Base-by-base conservation (phyloP, 2,888 invertebrate species). In the Rhingia rostrata region DNA sequence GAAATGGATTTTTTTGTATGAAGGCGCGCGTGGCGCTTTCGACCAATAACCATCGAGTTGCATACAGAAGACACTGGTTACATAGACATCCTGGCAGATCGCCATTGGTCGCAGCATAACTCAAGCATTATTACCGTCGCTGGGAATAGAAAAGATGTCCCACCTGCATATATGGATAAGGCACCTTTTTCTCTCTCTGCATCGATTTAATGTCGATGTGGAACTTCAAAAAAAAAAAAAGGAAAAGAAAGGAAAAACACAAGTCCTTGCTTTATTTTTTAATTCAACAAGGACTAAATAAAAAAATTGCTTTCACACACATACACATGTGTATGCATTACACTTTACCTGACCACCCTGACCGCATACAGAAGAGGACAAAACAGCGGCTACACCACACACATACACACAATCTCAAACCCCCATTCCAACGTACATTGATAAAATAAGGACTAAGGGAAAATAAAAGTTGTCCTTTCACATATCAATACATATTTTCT, bases 31-130 rank as follows among this genome's bases (percentile, higher is more conserved):
- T 84, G 37, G 74, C 69, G 54, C 66, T 81, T 74, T 86, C 84
- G 86, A 87, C 87, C 87, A 87, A 87, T 87, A 87, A 86, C 86
- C 87, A 80, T 87, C 87, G 86, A 87, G 84, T 78, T 86, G 86
- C 86, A 87, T 86, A 87, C 86, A 86, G 86, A 86, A 87, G 87
- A 86, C 84, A 86, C 75, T 82, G 82, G 77, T 86, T 87, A 86
- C 87, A 87, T 87, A 86, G 86, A 83, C 86, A 86, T 86, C 83
- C 80, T 86, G 83, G 86, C 81, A 84, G 87, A 84, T 87, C 86
- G 87, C 87, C 85, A 87, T 87, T 87, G 87, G 87, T 87, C 87
- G 86, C 84, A 86, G 83, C 83, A 82, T 85, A 86, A 86, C 86
- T 86, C 86, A 86, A 80, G 80, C 74, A 84, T 84, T 84, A 84